phyloP scores from a whole-genome alignment of 1,140 invertebrate species.

The Limonius californicus region DNA sequence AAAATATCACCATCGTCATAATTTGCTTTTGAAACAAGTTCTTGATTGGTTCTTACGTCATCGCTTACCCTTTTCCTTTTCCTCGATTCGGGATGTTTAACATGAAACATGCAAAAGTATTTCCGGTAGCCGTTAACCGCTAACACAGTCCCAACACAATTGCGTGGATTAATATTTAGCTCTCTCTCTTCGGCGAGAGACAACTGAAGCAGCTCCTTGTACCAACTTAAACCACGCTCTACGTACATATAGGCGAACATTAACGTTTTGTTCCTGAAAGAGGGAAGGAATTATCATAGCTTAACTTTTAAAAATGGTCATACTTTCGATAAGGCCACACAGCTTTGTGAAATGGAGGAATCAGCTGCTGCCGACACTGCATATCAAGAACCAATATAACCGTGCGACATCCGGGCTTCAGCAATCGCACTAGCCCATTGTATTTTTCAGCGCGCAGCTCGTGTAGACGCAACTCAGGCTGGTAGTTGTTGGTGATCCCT shows the following conservation, averaged over 20 bases:
- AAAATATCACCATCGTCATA: too few relatives aligned
- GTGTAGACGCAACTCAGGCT: constrained; percentile 76
- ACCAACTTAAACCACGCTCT: constrained; percentile 90
- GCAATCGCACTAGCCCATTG: constrained; percentile 85
- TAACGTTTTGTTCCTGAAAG: constrained; percentile 46
- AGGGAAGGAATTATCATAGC: background rate
- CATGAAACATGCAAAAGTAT: constrained; percentile 98
- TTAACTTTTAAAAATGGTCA: too few relatives aligned
- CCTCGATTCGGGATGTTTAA: constrained; percentile 72
- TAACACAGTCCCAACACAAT: constrained; percentile 95
- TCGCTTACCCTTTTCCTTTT: constrained; percentile 44
- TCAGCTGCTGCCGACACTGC: constrained; percentile 78
- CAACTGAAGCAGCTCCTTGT: constrained; percentile 80
- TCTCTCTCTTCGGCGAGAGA: constrained; percentile 76
- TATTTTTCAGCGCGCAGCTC: constrained; percentile 94
- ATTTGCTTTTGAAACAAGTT: too few relatives aligned
- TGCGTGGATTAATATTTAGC: constrained; percentile 90
- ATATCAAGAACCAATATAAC: constrained; percentile 86
- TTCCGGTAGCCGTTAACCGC: constrained; percentile 93
- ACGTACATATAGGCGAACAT: constrained; percentile 91
- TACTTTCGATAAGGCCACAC: constrained; percentile 95
- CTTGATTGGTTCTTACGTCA: too few relatives aligned
- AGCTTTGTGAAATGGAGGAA: constrained; percentile 87
- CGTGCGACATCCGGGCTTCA: constrained; percentile 94
- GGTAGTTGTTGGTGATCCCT: constrained; percentile 43